Evolutionary conservation across 2,113 vertebrate genomes (phyloP).

Genomic region (Oostethus manadensis): DNA sequence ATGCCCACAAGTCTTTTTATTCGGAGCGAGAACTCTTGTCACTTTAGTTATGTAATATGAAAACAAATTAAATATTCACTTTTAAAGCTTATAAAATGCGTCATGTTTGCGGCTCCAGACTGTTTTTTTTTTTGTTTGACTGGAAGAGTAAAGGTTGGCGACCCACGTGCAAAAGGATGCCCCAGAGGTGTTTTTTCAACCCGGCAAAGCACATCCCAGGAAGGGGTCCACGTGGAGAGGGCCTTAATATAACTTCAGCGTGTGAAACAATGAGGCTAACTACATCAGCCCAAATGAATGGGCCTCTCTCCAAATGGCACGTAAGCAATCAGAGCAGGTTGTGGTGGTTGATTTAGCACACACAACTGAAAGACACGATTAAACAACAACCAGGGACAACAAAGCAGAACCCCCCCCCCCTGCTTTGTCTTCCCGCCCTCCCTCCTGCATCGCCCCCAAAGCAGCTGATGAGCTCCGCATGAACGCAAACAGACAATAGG

Average conservation of each 20-base stretch:
- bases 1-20: too few species aligned
- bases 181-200: too few species aligned
- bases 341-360: not conserved
- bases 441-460: conserved; percentile 46
- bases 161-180: too few species aligned
- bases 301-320: not conserved
- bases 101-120: too few species aligned
- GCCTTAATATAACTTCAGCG: not conserved
- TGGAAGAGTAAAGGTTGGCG: too few species aligned
- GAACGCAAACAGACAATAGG: conserved; percentile 18
- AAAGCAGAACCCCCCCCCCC: not conserved
- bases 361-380: not conserved
- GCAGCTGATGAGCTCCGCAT: conserved; percentile 56
- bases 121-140: too few species aligned
- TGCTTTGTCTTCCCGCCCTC: conserved; percentile 26
- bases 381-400: not conserved
- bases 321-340: not conserved
- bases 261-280: not conserved
- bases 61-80: too few species aligned
- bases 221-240: too few species aligned
- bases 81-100: too few species aligned
- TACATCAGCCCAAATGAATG: not conserved
- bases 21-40: too few species aligned
- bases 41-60: too few species aligned
- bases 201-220: too few species aligned